Evolutionary conservation across 2,797 vertebrate genomes (phyloP).

Genomic region (Myiotriccus ornatus): DNA sequence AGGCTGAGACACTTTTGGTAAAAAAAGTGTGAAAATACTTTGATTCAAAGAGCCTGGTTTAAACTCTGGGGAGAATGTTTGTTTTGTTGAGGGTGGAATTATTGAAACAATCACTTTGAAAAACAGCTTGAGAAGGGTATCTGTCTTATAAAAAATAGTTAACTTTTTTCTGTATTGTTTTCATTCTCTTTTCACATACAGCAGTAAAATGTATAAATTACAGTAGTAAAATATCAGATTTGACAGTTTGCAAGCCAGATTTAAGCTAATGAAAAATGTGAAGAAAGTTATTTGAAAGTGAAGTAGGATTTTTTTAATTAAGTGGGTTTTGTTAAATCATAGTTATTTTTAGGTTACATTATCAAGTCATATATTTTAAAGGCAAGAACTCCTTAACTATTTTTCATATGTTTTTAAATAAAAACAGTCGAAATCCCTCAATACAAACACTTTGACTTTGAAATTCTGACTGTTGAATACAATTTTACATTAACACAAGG

Average conservation of each 20-base stretch:
- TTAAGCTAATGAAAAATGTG: background rate
- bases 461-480: background rate
- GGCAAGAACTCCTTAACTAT: background rate
- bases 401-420: background rate
- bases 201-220: background rate
- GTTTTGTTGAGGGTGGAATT: background rate
- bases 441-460: fast-evolving
- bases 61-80: background rate
- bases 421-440: background rate
- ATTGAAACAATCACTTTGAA: background rate
- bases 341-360: background rate
- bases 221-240: background rate
- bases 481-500: background rate
- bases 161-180: background rate
- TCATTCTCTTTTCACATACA: background rate
- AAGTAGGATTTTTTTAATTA: fast-evolving
- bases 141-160: background rate
- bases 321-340: background rate
- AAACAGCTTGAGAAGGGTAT: background rate
- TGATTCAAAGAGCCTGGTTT: background rate
- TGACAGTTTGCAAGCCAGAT: background rate
- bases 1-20: background rate
- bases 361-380: background rate
- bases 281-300: background rate
- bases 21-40: background rate